Conservation (phyloP, 2,888 invertebrate species). For the Pemphredon lugubris region DNA sequence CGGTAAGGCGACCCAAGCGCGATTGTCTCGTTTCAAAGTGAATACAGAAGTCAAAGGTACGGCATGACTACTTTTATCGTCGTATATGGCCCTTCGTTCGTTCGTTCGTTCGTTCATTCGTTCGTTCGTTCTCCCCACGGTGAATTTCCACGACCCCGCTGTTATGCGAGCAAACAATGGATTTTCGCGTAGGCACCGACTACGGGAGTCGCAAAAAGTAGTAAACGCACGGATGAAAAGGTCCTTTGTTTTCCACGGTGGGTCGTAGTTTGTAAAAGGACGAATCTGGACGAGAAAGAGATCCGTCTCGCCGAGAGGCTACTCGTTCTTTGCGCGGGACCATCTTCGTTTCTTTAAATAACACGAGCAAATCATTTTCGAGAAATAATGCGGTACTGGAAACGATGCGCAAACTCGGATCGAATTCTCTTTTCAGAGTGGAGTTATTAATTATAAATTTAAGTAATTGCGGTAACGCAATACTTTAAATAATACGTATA, state of each 20-base stretch:
- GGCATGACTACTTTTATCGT: constrained; percentile 35
- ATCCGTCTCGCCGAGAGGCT: constrained; percentile 28
- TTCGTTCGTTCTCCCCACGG: constrained; percentile 45
- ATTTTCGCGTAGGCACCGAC: constrained; percentile 51
- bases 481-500: too few species aligned
- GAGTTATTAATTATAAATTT: too few species aligned
- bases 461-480: too few species aligned
- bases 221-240: constrained; percentile 46
- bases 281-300: constrained; percentile 31
- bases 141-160: constrained; percentile 46
- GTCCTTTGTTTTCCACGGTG: constrained; percentile 51
- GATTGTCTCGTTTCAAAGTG: constrained; percentile 29
- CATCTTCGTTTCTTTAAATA: too few species aligned
- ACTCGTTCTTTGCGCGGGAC: constrained; percentile 25
- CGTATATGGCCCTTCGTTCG: constrained; percentile 17
- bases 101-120: too few species aligned
- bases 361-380: too few species aligned
- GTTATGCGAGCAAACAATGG: constrained; percentile 56
- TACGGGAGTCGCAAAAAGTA: constrained; percentile 46
- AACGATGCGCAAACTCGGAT: too few species aligned
- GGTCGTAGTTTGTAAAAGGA: constrained; percentile 42
- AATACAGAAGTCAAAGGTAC: constrained; percentile 43
- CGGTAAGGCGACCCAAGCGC: background rate
- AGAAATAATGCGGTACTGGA: too few species aligned
- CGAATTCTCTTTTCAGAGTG: too few species aligned